Conservation (phyloP, 92 coral and sea anemone genomes). For the Blastomussa wellsi region DNA sequence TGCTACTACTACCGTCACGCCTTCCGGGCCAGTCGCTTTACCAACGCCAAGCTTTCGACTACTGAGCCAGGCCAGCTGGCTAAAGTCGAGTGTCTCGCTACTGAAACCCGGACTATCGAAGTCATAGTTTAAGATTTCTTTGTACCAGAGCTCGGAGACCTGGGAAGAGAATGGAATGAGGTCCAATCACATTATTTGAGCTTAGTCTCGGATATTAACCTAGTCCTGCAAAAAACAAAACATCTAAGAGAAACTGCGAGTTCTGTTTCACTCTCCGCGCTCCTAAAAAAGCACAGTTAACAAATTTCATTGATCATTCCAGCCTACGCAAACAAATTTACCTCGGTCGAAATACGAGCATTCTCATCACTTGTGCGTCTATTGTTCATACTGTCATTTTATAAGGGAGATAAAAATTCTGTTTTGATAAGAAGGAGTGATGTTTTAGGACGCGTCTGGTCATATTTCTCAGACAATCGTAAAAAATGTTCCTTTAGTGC, state of each 20-base stretch:
- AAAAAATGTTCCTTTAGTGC: not conserved
- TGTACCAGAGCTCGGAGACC: conserved; percentile 94
- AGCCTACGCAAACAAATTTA: no score
- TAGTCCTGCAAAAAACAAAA: not conserved
- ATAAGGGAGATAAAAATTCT: not conserved
- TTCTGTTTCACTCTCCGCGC: no score
- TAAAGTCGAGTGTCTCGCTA: conserved; percentile 76
- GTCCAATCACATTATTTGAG: not conserved
- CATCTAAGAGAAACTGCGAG: not conserved
- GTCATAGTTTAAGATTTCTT: conserved; percentile 81
- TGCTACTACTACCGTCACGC: conserved; percentile 88
- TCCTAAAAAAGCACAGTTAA: no score
- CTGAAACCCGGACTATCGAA: conserved; percentile 86
- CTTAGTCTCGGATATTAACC: not conserved
- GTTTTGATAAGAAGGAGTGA: no score
- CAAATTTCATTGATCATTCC: no score
- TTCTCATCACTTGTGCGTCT: no score
- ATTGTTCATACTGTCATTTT: not conserved
- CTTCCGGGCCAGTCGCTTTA: conserved; percentile 65
- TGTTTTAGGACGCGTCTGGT: not conserved
- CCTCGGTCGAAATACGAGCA: no score
- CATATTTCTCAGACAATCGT: not conserved
- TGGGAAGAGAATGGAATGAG: not conserved
- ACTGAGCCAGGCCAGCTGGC: conserved; percentile 89
- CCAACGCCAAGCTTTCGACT: conserved; percentile 92